Percentiles rank a stretch among this genome's conserved stretches.
Conservation (phyloP, 2,113 vertebrate species). For the Proterorhinus semilunaris region DNA sequence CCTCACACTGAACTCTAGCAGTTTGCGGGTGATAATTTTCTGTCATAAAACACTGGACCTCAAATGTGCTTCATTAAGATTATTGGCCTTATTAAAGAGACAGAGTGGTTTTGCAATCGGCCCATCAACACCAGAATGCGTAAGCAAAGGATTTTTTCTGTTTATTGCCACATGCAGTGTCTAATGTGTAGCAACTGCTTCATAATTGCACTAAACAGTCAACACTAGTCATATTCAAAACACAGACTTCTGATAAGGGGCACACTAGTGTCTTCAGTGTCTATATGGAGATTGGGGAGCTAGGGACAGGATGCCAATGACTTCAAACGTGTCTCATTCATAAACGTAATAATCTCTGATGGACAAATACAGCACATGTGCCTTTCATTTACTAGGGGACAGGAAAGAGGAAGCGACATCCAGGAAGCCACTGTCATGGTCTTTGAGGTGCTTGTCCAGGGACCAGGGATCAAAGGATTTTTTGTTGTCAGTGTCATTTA, state of each 20-base stretch:
- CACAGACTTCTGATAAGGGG: neutral
- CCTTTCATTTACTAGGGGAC: conserved; percentile 50
- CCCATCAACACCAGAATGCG: conserved; percentile 4
- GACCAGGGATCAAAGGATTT: conserved; percentile 13
- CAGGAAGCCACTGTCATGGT: conserved; percentile 38
- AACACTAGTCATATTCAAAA: neutral
- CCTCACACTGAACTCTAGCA: neutral
- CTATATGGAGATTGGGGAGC: neutral
- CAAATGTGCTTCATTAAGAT: neutral
- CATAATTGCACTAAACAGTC: neutral
- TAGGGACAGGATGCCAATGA: neutral
- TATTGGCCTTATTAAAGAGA: neutral
- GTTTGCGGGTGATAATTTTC: neutral
- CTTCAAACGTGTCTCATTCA: conserved; percentile 18
- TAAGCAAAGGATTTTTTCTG: neutral
- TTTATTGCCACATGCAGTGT: neutral
- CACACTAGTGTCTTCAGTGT: conserved; percentile 6
- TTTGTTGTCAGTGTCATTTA: neutral
- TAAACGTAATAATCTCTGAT: conserved; percentile 20
- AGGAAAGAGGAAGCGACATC: conserved; percentile 50
- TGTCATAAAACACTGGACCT: neutral
- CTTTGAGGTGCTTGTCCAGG: conserved; percentile 3
- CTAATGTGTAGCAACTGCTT: neutral
- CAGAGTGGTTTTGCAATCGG: conserved; percentile 9
- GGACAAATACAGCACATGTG: conserved; percentile 43